phyloP scores from a whole-genome alignment of 1,140 invertebrate species.

The Doryteuthis pealeii region DNA sequence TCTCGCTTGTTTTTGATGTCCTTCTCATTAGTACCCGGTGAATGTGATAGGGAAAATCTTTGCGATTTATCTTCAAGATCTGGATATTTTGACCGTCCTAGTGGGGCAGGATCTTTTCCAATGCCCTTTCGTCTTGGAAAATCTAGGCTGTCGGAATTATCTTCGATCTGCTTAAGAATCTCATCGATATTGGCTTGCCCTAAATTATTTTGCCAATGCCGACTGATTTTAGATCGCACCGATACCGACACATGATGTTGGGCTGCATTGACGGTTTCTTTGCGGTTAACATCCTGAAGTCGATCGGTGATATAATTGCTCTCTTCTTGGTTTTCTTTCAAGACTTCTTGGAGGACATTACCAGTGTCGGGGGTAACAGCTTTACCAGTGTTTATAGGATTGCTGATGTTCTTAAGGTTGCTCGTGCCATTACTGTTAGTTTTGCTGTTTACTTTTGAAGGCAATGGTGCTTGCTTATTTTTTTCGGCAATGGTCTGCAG shows the following conservation, averaged over 20 bases:
- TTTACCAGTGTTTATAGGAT: too few species aligned
- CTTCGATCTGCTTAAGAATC: slow-evolving; percentile 51
- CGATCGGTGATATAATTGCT: slow-evolving; percentile 7
- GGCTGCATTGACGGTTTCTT: slow-evolving; percentile 17
- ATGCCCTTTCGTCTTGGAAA: neutral
- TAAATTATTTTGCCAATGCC: slow-evolving; percentile 40
- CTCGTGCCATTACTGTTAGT: neutral
- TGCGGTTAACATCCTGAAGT: slow-evolving; percentile 15
- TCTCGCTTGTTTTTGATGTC: slow-evolving; percentile 41
- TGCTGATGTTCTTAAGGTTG: too few species aligned
- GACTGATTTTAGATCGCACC: slow-evolving; percentile 38
- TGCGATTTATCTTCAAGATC: too few species aligned
- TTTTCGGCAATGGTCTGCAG: slow-evolving; percentile 47
- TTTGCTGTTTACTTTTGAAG: slow-evolving; percentile 12
- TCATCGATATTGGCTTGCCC: slow-evolving; percentile 48
- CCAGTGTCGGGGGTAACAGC: too few species aligned
- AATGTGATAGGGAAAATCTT: too few species aligned
- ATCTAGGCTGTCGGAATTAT: neutral
- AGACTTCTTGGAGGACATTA: too few species aligned
- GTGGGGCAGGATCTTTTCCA: neutral
- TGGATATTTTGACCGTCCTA: too few species aligned
- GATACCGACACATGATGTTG: slow-evolving; percentile 34
- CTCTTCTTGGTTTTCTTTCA: neutral
- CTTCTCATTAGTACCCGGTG: slow-evolving; percentile 16
- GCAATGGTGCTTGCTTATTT: slow-evolving; percentile 29